Percentiles rank a stretch among this genome's conserved stretches.
These are phyloP conservation scores for Tiaroga cobitis DNA, from an alignment of 2,797 vertebrate genomes.

Conservation along the genomic window DNA sequence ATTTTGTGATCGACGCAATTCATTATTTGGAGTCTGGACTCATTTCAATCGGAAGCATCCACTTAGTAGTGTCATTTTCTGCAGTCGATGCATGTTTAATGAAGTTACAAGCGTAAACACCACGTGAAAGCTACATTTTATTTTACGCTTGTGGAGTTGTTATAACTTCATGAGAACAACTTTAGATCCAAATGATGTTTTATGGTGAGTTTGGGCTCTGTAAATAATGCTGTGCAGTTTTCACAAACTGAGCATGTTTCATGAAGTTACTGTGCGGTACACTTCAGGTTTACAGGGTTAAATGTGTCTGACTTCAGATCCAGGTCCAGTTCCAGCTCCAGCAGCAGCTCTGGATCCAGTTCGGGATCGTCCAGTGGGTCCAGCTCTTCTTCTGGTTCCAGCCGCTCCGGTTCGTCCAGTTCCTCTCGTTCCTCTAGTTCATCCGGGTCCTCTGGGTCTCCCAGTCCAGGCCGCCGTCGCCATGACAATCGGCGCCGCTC, in stretches of 20 bases:
- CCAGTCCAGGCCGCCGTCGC: slow-evolving; percentile 88
- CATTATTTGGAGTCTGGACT: neutral
- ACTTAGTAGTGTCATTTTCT: neutral
- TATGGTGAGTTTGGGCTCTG: neutral
- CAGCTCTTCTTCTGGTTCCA: slow-evolving; percentile 93
- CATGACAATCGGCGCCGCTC: slow-evolving; percentile 94
- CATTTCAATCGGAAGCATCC: neutral
- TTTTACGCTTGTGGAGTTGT: neutral
- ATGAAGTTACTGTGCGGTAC: neutral
- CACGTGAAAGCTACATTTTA: neutral
- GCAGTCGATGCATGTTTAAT: neutral
- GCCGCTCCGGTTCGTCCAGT: slow-evolving; percentile 92
- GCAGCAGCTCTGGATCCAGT: slow-evolving; percentile 94
- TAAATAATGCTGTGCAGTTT: neutral
- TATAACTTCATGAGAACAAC: neutral
- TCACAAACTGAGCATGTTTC: too few species aligned
- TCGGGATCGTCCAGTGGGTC: slow-evolving; percentile 96
- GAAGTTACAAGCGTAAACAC: neutral
- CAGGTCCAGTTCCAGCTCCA: slow-evolving; percentile 92
- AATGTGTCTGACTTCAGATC: slow-evolving; percentile 70
- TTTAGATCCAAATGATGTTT: neutral
- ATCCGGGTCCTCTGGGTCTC: slow-evolving; percentile 92
- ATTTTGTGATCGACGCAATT: neutral
- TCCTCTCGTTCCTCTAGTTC: slow-evolving; percentile 94
- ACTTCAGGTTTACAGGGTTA: neutral